Evolutionary conservation across 1,140 invertebrate genomes (phyloP).

Genomic region (Catajapyx aquilonaris): DNA sequence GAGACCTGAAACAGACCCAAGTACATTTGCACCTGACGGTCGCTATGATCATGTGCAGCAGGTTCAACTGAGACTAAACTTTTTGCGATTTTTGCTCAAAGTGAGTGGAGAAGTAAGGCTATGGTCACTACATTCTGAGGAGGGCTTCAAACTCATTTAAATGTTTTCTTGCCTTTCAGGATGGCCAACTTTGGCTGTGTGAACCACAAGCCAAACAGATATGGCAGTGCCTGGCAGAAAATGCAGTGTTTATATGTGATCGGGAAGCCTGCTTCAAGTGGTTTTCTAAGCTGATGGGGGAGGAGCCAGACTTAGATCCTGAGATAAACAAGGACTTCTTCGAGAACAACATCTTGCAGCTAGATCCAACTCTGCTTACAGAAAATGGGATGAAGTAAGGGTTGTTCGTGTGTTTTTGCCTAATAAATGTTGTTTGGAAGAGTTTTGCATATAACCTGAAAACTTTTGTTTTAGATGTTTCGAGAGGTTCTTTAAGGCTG

Average conservation of each 20-base stretch:
- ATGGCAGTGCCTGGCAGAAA: constrained; percentile 88
- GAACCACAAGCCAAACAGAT: constrained; percentile 92
- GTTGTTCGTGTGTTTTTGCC: too few species aligned
- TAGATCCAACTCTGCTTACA: constrained; percentile 76
- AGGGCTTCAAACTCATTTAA: constrained; percentile 3
- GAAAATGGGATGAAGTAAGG: constrained; percentile 87
- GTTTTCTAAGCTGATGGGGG: constrained; percentile 97
- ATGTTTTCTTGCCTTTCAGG: constrained; percentile 30
- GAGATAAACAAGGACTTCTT: constrained; percentile 94
- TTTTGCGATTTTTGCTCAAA: constrained; percentile 74
- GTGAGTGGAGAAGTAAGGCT: constrained; percentile 20
- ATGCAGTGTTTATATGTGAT: constrained; percentile 74
- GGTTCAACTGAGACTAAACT: constrained; percentile 83
- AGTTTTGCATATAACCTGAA: too few species aligned
- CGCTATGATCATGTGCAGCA: constrained; percentile 81
- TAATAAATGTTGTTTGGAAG: too few species aligned
- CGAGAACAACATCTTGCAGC: constrained; percentile 78
- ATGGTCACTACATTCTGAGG: too few species aligned
- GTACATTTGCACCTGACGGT: constrained; percentile 62
- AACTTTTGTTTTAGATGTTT: constrained; percentile 37
- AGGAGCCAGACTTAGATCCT: constrained; percentile 90
- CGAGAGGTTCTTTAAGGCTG: constrained; percentile 89
- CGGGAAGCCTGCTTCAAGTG: constrained; percentile 94
- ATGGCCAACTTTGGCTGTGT: constrained; percentile 88
- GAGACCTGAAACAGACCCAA: constrained; percentile 55